These are phyloP conservation scores for Myotis findleyi DNA, from an alignment of 2,797 vertebrate genomes.

Conservation along the genomic window DNA sequence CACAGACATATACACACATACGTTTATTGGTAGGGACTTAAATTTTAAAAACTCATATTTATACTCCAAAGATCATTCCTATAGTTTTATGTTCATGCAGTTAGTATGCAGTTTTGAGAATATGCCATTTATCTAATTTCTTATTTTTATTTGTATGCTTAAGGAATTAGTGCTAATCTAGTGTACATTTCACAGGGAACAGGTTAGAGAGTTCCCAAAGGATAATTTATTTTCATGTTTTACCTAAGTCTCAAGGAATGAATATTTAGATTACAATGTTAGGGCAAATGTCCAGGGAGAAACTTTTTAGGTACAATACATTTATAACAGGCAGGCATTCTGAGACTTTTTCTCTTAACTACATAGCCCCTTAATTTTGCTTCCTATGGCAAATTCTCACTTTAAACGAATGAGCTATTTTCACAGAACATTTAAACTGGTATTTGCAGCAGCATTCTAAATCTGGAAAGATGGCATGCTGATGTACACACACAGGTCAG, in stretches of 20 bases:
- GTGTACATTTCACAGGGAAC: not conserved
- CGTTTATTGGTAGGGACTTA: not conserved
- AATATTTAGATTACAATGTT: conserved; percentile 18
- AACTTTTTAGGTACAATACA: not conserved
- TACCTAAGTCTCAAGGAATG: not conserved
- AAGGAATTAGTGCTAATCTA: conserved; percentile 17
- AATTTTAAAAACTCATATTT: conserved; percentile 15
- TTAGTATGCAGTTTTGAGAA: conserved; percentile 38
- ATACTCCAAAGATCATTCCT: not conserved
- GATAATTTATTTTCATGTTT: conserved; percentile 37
- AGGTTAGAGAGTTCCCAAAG: not conserved
- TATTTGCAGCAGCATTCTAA: not conserved
- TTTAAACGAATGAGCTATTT: not conserved
- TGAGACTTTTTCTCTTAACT: not conserved
- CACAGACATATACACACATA: not conserved
- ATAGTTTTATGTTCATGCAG: not conserved
- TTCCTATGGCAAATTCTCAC: conserved; percentile 16
- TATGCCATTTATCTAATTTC: not conserved
- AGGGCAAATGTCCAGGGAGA: not conserved
- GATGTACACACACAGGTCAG: not conserved
- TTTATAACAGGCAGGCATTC: not conserved
- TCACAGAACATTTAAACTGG: not conserved
- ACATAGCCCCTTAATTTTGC: not conserved
- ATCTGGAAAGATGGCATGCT: conserved; percentile 38
- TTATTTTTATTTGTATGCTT: conserved; percentile 39